Percentiles rank a stretch among this genome's conserved stretches.
These are phyloP conservation scores for Tipula helvola DNA, from an alignment of 2,888 invertebrate genomes.

Conservation along the genomic window DNA sequence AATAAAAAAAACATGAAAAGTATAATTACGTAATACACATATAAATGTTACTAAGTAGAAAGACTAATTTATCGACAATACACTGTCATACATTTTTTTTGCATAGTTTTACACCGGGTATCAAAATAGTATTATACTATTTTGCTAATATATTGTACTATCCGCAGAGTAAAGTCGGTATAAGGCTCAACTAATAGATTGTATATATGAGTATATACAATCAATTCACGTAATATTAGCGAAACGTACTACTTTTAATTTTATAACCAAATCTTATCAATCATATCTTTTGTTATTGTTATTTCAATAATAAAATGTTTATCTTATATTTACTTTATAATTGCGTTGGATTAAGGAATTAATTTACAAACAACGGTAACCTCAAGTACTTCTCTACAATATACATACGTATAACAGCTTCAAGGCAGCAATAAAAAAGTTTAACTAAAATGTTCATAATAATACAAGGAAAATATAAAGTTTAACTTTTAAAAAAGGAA, in stretches of 20 bases:
- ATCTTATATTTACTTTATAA: background rate
- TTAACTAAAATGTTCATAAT: background rate
- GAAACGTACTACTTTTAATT: background rate
- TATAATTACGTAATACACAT: too few relatives aligned
- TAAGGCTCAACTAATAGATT: too few relatives aligned
- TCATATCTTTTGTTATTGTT: background rate
- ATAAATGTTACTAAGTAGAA: too few relatives aligned
- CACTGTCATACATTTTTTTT: too few relatives aligned
- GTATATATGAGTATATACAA: too few relatives aligned
- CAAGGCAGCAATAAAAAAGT: background rate
- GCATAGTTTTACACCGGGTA: too few relatives aligned
- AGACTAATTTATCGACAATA: too few relatives aligned
- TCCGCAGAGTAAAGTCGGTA: too few relatives aligned
- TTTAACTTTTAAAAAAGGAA: background rate
- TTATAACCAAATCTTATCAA: background rate
- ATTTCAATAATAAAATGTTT: background rate
- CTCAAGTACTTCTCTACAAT: background rate
- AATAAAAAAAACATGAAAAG: too few relatives aligned
- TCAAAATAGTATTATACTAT: too few relatives aligned
- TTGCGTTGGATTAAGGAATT: background rate
- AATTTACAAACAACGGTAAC: background rate
- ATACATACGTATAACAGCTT: background rate
- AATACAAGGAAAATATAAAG: background rate
- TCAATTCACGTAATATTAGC: too few relatives aligned
- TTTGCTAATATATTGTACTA: too few relatives aligned